phyloP scores from a whole-genome alignment of 1,140 invertebrate genomes.

The Conus betulinus region DNA sequence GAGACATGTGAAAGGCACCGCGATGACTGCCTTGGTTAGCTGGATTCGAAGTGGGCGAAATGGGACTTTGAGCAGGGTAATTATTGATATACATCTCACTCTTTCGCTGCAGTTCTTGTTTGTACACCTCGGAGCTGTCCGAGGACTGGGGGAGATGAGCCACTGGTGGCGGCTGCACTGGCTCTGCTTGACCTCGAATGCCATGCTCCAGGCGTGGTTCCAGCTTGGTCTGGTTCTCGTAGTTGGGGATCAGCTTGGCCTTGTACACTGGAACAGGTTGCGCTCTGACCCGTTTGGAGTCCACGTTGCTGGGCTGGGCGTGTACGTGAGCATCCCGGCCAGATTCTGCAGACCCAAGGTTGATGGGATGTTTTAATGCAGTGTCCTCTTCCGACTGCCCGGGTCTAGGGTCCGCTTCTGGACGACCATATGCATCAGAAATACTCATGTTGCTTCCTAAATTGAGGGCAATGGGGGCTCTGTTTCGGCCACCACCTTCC shows the following conservation, averaged over 20 bases:
- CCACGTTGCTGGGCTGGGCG: slow-evolving; percentile 24
- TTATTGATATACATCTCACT: slow-evolving; percentile 48
- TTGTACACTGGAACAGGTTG: slow-evolving; percentile 56
- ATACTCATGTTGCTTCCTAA: slow-evolving; percentile 61
- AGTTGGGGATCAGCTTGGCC: slow-evolving; percentile 58
- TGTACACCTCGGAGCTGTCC: slow-evolving; percentile 43
- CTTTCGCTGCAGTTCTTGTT: slow-evolving; percentile 50
- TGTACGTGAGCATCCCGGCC: not conserved
- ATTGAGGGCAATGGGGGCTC: slow-evolving; percentile 51
- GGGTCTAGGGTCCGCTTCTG: slow-evolving; percentile 3
- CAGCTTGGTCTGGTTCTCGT: slow-evolving; percentile 57
- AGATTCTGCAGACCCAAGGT: not conserved
- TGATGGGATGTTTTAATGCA: not conserved
- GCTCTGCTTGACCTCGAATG: slow-evolving; percentile 45
- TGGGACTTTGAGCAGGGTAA: not conserved
- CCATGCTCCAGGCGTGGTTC: slow-evolving; percentile 48
- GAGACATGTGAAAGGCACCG: too few species aligned
- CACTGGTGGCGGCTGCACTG: not conserved
- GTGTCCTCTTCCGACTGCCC: not conserved
- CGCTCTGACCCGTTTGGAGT: slow-evolving; percentile 48
- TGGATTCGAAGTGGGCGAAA: not conserved
- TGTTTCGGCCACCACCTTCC: slow-evolving; percentile 35
- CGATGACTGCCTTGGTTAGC: not conserved
- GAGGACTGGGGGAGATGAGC: slow-evolving; percentile 33
- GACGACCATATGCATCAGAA: slow-evolving; percentile 51